Percentiles rank a stretch among this genome's conserved stretches.
These are phyloP conservation scores for Armadillidium nasatum DNA, from an alignment of 1,140 invertebrate species.

Conservation along the genomic window DNA sequence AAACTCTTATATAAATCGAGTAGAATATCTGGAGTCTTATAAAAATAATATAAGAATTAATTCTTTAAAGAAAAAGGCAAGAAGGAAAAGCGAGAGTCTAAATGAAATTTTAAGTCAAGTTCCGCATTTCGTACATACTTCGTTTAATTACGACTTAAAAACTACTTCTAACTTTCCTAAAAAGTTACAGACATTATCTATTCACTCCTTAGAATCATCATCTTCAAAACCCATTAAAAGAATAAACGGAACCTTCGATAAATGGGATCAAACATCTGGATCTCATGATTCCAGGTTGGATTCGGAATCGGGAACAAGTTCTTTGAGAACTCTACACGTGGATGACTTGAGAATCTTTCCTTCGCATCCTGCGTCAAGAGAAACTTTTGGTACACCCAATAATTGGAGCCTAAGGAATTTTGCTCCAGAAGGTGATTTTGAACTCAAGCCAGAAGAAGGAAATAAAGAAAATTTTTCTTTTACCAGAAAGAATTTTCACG, in stretches of 20 bases:
- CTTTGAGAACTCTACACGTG: background rate
- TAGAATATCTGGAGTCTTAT: background rate
- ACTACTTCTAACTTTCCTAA: background rate
- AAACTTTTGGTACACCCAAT: background rate
- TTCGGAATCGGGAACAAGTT: background rate
- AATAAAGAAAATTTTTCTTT: background rate
- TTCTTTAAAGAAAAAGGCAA: background rate
- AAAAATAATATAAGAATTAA: background rate
- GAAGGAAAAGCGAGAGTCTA: background rate
- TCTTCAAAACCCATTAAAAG: background rate
- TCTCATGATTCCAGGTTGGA: background rate
- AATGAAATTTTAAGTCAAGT: background rate
- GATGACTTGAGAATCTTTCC: background rate
- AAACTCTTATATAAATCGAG: background rate
- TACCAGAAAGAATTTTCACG: background rate
- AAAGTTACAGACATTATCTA: background rate
- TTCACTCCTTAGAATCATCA: background rate
- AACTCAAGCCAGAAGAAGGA: background rate
- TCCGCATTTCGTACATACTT: background rate
- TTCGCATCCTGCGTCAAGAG: background rate
- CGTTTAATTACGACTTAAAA: background rate
- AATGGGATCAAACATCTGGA: too few species aligned
- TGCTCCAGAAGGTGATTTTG: background rate
- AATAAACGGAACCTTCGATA: too few species aligned
- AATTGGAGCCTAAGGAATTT: background rate